These are phyloP conservation scores for Trichomycterus rosablanca DNA, from an alignment of 2,113 vertebrate genomes.

Conservation along the genomic window DNA sequence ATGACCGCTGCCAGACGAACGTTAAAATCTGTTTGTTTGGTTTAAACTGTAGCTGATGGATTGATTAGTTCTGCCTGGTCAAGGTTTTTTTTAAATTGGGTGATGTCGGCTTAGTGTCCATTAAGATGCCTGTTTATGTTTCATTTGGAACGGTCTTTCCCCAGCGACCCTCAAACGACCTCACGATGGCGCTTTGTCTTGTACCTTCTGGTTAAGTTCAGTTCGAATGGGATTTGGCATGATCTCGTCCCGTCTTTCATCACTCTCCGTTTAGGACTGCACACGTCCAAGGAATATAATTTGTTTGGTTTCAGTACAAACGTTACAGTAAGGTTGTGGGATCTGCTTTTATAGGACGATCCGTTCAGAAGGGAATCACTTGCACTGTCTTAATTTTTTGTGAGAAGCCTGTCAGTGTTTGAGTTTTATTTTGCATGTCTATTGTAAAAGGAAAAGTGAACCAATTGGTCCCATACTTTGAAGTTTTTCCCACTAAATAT, in stretches of 20 bases:
- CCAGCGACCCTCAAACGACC: slow-evolving; percentile 63
- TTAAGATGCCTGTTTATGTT: slow-evolving; percentile 64
- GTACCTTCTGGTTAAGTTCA: slow-evolving; percentile 39
- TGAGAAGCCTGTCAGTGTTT: too few relatives aligned
- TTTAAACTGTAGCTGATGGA: slow-evolving; percentile 85
- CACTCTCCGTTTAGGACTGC: slow-evolving; percentile 42
- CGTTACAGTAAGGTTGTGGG: slow-evolving; percentile 7
- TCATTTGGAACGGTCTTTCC: slow-evolving; percentile 61
- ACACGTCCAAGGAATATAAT: slow-evolving; percentile 38
- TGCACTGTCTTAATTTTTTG: too few relatives aligned
- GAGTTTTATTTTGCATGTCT: too few relatives aligned
- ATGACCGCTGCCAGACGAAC: slow-evolving; percentile 90
- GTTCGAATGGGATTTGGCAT: slow-evolving; percentile 38
- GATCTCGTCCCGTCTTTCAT: slow-evolving; percentile 49
- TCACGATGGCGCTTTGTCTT: slow-evolving; percentile 60
- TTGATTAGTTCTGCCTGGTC: slow-evolving; percentile 89
- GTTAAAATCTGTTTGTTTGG: slow-evolving; percentile 85
- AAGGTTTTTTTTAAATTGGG: slow-evolving; percentile 73
- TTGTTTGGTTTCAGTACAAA: slow-evolving; percentile 45
- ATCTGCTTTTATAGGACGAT: background rate
- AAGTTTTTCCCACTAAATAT: too few relatives aligned
- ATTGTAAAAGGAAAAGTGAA: too few relatives aligned
- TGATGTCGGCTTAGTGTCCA: slow-evolving; percentile 73
- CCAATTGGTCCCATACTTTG: too few relatives aligned
- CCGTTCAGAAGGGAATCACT: background rate